Percentiles rank a stretch among this genome's conserved stretches.
phyloP scores from a whole-genome alignment of 2,113 vertebrate genomes.

The Bufo bufo region DNA sequence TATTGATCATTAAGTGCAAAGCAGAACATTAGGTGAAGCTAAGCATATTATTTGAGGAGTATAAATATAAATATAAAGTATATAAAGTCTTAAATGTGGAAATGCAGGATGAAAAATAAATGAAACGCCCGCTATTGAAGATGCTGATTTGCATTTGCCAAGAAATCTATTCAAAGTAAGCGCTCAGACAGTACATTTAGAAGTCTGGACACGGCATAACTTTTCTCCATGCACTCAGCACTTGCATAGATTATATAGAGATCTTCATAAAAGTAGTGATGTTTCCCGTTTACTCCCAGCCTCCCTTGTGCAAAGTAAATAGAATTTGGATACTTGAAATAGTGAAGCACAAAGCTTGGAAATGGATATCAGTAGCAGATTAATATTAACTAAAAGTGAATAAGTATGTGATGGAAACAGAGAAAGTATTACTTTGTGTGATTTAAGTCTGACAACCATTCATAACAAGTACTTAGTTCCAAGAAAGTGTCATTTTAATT shows the following conservation, averaged over 20 bases:
- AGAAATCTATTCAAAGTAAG: conserved; percentile 1
- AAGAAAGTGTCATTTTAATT: conserved; percentile 44
- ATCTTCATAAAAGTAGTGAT: neutral
- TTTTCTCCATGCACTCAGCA: neutral
- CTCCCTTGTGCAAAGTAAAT: neutral
- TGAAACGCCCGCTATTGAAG: neutral
- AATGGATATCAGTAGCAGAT: conserved; percentile 41
- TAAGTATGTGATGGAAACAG: conserved; percentile 35
- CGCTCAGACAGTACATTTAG: conserved; percentile 8
- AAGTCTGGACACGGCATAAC: neutral
- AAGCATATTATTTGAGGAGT: too few species aligned
- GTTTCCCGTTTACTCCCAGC: neutral
- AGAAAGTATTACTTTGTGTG: conserved; percentile 27
- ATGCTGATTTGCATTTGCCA: neutral
- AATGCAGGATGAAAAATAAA: neutral
- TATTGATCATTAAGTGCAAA: neutral
- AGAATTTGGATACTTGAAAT: conserved; percentile 32
- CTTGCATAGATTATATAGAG: neutral
- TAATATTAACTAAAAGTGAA: conserved; percentile 38
- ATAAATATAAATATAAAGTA: too few species aligned
- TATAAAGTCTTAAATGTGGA: neutral
- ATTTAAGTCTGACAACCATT: conserved; percentile 40
- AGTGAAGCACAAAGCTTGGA: conserved; percentile 10
- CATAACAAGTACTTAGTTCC: conserved; percentile 33
- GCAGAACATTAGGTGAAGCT: neutral